phyloP scores from a whole-genome alignment of 2,113 vertebrate species.

The Pitta sordida region DNA sequence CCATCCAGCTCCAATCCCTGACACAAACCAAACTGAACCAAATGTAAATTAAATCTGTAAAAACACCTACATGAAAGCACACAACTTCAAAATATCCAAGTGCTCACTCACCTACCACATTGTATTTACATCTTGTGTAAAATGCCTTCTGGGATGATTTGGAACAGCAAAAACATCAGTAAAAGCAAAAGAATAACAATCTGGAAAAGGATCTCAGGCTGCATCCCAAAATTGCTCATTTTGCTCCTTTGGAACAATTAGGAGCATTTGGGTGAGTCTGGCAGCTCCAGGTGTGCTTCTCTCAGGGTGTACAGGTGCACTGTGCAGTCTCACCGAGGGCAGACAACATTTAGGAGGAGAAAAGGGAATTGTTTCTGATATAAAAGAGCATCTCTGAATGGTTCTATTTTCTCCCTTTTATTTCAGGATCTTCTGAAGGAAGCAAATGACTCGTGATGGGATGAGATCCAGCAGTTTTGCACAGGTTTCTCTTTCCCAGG shows the following conservation, averaged over 20 bases:
- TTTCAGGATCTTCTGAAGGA: neutral
- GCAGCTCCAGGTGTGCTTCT: neutral
- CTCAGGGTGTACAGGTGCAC: rapidly evolving
- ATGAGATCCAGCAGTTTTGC: neutral
- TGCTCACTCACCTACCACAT: neutral
- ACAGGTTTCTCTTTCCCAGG: neutral
- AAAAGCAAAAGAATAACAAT: neutral
- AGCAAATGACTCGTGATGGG: neutral
- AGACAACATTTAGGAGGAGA: neutral
- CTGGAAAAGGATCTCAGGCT: neutral
- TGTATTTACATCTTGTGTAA: neutral
- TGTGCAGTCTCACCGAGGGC: neutral
- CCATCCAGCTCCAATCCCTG: neutral
- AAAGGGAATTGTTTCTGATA: neutral
- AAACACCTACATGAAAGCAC: neutral
- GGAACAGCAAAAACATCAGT: neutral
- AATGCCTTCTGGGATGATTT: neutral
- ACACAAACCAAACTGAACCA: neutral
- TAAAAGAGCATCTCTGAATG: neutral
- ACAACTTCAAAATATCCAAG: neutral
- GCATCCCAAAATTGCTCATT: neutral
- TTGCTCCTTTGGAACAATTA: rapidly evolving
- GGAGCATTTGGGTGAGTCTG: too few relatives aligned
- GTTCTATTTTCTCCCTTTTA: neutral
- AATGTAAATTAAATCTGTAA: neutral